These are phyloP conservation scores for Daktulosphaira vitifoliae DNA, from an alignment of 1,140 invertebrate species.

Conservation along the genomic window DNA sequence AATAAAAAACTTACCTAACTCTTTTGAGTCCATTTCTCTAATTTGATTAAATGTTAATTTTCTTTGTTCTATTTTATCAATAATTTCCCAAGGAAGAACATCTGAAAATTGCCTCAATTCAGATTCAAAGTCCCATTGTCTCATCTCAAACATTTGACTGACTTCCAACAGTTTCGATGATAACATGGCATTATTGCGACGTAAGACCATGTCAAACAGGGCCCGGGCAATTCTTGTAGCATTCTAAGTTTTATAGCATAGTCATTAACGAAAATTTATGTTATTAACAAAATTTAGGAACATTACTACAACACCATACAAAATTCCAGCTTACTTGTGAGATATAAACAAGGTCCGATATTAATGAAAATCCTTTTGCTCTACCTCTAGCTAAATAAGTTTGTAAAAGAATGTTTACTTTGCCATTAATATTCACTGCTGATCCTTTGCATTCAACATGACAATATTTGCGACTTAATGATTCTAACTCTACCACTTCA, in stretches of 20 bases:
- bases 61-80: conserved; percentile 71
- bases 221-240: conserved; percentile 80
- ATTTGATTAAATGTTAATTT: conserved; percentile 66
- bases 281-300: too few species aligned
- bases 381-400: conserved; percentile 72
- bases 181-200: conserved; percentile 82
- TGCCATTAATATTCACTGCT: conserved; percentile 82
- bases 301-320: too few species aligned
- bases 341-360: conserved; percentile 89
- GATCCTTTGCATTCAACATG: conserved; percentile 67
- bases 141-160: conserved; percentile 82
- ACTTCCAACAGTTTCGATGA: conserved; percentile 69
- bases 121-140: conserved; percentile 79
- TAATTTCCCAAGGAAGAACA: conserved; percentile 60
- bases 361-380: conserved; percentile 78
- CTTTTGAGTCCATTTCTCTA: conserved; percentile 74
- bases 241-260: conserved; percentile 57
- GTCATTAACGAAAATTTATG: too few species aligned
- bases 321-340: conserved; percentile 66
- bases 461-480: conserved; percentile 60
- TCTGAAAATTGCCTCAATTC: conserved; percentile 68
- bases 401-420: conserved; percentile 96
- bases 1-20: conserved; percentile 56
- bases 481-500: conserved; percentile 83
- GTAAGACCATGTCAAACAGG: conserved; percentile 86